Evolutionary conservation across 2,113 vertebrate genomes (phyloP), one percentile per base, ranked within the genome.

Genomic region (Aix galericulata): DNA sequence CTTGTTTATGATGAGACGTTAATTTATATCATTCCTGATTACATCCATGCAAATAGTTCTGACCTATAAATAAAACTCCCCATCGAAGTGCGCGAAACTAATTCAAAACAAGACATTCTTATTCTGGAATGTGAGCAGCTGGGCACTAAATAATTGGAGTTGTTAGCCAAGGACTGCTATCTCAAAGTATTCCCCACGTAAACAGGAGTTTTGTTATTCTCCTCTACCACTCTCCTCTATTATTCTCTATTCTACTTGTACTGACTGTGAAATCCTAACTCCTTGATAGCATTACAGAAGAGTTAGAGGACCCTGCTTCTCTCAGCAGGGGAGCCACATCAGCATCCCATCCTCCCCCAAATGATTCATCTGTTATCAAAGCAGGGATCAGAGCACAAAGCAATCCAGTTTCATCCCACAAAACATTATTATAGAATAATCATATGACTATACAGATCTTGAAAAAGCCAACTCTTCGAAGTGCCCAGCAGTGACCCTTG

Each of bases 71-170:
- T 96, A 96, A 89, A 69, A 64, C 52, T 93, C 74, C 83, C 66
- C 0, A 6, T 56, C 64, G 42, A 94, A 94, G 73, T 31, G 34
- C 64, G 67, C 5, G 38, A 84, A 78, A 62, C 83, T 78, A 68
- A 92, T 86, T 82, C 86, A 95, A 94, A 96, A 95, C 91, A 94
- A 95, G 93, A 86, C 93, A 95, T 96, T 94, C 80, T 91, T 95
- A 46, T 56, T 34, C 86, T 89, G 94, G 95, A 96, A 95, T 94
- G 96, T 44, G 74, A 97, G 77, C 96, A 97, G 96, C 95, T 95
- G 94, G 86, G 89, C 91, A 96, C 85, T 93, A 95, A 93, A 95
- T 95, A 94, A 96, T 91, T 95, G 93, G 86, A 74, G 94, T 82
- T 84, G 77, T 91, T 42, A 83, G 88, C 82, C 91, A 88, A 91